Conservation (phyloP, 2,113 vertebrate genomes). For the Gambusia affinis region DNA sequence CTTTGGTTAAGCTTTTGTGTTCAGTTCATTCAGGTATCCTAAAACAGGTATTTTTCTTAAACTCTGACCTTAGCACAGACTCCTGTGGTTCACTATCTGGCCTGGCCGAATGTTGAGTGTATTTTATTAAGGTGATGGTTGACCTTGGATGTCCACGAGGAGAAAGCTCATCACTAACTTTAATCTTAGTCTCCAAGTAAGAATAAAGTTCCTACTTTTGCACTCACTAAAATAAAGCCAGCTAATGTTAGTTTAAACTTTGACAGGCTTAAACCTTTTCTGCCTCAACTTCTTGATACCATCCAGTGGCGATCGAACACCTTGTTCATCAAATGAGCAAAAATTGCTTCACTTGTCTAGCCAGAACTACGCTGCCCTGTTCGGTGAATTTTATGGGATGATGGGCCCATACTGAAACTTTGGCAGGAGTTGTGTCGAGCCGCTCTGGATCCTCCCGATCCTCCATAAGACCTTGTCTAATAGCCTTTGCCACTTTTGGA, state of each 20-base stretch:
- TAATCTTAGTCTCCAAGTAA: background rate
- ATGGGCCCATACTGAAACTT: slow-evolving; percentile 11
- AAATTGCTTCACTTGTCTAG: slow-evolving; percentile 14
- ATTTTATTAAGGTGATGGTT: background rate
- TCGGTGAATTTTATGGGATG: background rate
- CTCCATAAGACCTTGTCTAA: slow-evolving; percentile 27
- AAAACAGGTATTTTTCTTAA: background rate
- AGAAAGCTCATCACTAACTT: background rate
- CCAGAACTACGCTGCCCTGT: background rate
- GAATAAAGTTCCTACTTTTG: background rate
- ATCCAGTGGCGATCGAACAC: background rate
- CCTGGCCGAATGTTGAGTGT: background rate
- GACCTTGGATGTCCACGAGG: background rate
- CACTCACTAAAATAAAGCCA: background rate
- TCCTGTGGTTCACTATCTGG: background rate
- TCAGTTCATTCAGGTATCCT: background rate
- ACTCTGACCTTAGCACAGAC: background rate
- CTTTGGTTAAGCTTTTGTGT: background rate
- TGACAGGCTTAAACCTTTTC: background rate
- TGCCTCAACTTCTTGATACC: background rate
- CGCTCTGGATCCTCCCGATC: slow-evolving; percentile 23
- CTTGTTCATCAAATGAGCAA: background rate
- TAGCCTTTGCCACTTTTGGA: slow-evolving; percentile 55
- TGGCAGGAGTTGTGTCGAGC: slow-evolving; percentile 65
- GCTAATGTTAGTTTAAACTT: background rate